Conservation (phyloP, 2,888 invertebrate species). For the Pinctada fucata region DNA sequence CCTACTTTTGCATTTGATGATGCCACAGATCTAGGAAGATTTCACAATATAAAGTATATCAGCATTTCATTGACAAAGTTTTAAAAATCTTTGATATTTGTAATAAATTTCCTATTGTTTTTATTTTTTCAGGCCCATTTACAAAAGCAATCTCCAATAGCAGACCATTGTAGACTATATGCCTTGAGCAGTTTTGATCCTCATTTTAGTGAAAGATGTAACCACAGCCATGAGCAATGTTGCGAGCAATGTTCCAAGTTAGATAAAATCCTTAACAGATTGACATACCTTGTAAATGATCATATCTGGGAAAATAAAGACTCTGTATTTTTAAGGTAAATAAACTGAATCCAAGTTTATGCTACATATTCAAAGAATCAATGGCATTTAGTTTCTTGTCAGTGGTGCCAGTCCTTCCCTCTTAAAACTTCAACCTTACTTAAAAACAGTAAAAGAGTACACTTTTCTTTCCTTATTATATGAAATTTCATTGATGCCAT, state of each 20-base stretch:
- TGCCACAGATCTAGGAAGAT: too few relatives aligned
- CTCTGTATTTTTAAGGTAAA: not conserved
- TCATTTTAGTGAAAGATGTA: not conserved
- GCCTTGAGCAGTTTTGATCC: not conserved
- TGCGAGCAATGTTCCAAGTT: not conserved
- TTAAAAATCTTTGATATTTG: not conserved
- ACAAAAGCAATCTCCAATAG: not conserved
- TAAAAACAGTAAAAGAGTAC: too few relatives aligned
- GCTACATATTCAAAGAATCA: not conserved
- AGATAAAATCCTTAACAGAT: not conserved
- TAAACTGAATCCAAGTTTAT: not conserved
- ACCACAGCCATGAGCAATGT: slow-evolving; percentile 1
- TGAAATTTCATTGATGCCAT: not conserved
- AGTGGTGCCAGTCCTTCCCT: too few relatives aligned
- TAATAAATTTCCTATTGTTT: not conserved
- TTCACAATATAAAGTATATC: too few relatives aligned
- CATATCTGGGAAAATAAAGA: not conserved
- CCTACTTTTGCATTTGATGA: too few relatives aligned
- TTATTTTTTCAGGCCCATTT: not conserved
- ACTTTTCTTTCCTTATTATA: not conserved
- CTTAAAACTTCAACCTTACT: too few relatives aligned
- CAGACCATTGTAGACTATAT: slow-evolving; percentile 2
- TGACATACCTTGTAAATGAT: not conserved
- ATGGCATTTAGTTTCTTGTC: too few relatives aligned
- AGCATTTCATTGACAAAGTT: not conserved